Base-by-base conservation (phyloP, 2,113 vertebrate species). In the Machaerirhynchus nigripectus region DNA sequence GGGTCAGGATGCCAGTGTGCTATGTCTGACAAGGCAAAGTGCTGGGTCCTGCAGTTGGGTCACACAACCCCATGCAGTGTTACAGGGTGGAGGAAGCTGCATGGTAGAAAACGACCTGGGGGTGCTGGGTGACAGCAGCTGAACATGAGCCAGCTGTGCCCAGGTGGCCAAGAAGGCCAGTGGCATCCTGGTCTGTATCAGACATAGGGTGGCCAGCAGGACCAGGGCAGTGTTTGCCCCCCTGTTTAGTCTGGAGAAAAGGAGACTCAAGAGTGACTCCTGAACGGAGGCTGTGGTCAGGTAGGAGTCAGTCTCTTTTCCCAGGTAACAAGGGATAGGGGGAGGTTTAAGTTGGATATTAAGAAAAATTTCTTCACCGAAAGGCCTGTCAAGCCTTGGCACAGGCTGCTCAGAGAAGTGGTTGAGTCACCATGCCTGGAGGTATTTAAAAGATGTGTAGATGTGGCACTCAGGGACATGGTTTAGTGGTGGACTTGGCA, bases 401-500 rank as follows among this genome's bases (percentile, higher is more conserved):
- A 27, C 15, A 63, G 40, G 71, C 47, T 69, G 35, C 47, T 69
- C 26, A 69, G 70, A 26, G 70, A 47, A 26, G 40, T 0, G 21
- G 7, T 3, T 53, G 26, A 63, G 49, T 35, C 40, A 40, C 47
- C 21, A 49, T 35, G 17, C 27, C n/a, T 40, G n/a, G 18, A 63
- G 8, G 15, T 37, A 33, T 42, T 69, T 31, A 16, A 84, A 37
- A 42, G 9, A 69, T 0, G 0, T 49, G 12, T 13, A 35, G 35
- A 37, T 56, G 47, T 84, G 47, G 35, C 49, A 49, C 35, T 56
- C 42, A 55, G 63, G 35, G 31, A 63, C 31, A 49, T 6, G 31
- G 63, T 49, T 83, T 69, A 42, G 35, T 31, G 63, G 26, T 28
- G 40, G 12, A 61, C 56, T 76, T 40, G 40, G 78, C n/a, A 76